Evolutionary conservation across 2,113 vertebrate species (phyloP), one percentile per base, ranked within the genome.

Genomic region (Quiscalus mexicanus): DNA sequence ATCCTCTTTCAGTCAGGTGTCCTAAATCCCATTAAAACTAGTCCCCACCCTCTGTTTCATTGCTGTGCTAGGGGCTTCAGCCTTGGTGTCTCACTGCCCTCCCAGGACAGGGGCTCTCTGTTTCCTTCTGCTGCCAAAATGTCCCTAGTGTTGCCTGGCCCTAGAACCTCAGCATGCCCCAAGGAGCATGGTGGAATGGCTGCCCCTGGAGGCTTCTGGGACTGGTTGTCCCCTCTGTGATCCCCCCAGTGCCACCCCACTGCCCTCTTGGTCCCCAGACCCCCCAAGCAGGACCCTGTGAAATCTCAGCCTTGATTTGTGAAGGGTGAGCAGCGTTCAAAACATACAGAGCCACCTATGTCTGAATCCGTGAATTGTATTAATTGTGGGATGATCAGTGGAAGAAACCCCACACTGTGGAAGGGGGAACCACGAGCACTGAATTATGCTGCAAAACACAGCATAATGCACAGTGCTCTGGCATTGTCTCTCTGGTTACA

Each of bases 281-380:
- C 4, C 4, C 20, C 17, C 25, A 37, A 33, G 30, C 24, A 70
- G 28, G 13, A 78, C 12, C 20, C 31, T 0, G 1, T 44, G n/a
- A 83, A 91, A 68, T 62, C 37, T n/a, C 60, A 62, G 15, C 21
- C 39, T 24, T 23, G 39, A 14, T 9, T 20, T 68, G 31, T 21
- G 44, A 68, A 63, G 12, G 8, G 12, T 53, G 31, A 41, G 17
- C 0, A 0, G 10, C 0, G 0, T 27, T 59, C 21, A 21, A 55
- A 80, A 44, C 14, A 14, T 16, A 22, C 8, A 58, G 30, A 79
- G 18, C 15, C 50, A 39, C 17, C 14, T 9, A 3, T 7, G 25
- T 58, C 52, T 88, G 71, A 56, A 84, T 39, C 42, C 11, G 42
- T 24, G 21, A 47, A 33, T 10, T 58, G 21, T 47, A 12, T 64